Conservation (phyloP, 2,113 vertebrate species). For the Neodontobutis hainanensis region DNA sequence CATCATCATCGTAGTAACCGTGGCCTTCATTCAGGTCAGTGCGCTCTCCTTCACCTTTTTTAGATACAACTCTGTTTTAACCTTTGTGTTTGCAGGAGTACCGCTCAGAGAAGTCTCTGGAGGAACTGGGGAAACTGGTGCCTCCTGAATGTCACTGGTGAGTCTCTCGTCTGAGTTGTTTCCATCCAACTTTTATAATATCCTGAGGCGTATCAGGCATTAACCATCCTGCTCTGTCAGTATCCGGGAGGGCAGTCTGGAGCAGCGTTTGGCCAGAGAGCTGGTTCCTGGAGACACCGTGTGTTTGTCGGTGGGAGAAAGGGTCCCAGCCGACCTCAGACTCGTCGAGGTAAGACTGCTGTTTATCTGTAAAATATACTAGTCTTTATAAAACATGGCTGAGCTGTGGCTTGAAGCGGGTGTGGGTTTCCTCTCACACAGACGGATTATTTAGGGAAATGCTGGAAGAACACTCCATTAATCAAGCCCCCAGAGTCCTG, state of each 20-base stretch:
- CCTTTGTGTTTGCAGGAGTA: constrained; percentile 85
- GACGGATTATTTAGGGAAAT: too few relatives aligned
- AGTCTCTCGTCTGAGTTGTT: background rate
- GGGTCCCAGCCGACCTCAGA: constrained; percentile 94
- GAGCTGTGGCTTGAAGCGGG: too few relatives aligned
- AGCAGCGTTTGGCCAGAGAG: constrained; percentile 91
- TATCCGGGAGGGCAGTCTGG: constrained; percentile 88
- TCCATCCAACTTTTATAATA: too few relatives aligned
- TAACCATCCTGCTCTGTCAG: constrained; percentile 58
- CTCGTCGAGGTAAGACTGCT: constrained; percentile 87
- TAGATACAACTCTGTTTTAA: too few relatives aligned
- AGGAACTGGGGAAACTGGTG: constrained; percentile 94
- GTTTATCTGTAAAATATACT: background rate
- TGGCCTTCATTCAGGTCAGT: constrained; percentile 95
- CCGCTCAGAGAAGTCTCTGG: constrained; percentile 96
- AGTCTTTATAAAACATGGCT: too few relatives aligned
- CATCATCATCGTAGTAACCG: constrained; percentile 97
- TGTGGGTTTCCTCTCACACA: too few relatives aligned
- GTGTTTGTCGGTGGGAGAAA: constrained; percentile 92
- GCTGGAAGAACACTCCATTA: too few relatives aligned
- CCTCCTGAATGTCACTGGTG: constrained; percentile 98
- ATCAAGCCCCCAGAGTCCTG: too few relatives aligned
- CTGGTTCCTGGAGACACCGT: constrained; percentile 97
- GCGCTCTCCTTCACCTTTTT: too few relatives aligned
- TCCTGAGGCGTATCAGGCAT: too few relatives aligned